Evolutionary conservation across 2,113 vertebrate species (phyloP), one percentile per base, ranked within the genome.

Genomic region (Ariopsis seemanni): DNA sequence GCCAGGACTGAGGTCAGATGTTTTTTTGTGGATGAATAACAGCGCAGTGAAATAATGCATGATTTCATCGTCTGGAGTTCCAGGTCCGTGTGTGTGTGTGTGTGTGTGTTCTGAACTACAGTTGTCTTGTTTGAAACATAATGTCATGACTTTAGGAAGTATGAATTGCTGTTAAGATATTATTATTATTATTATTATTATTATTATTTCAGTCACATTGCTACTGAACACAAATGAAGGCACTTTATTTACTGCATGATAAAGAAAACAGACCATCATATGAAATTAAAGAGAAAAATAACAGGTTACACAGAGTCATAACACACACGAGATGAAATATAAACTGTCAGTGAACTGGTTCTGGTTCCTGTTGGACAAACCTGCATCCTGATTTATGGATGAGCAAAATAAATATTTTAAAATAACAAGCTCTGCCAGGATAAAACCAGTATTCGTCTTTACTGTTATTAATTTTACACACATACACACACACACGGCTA

Each of bases 41-140:
- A 83, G 63, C 7, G n/a, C 78, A 87, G 63, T 87, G 67, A 83
- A 83, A 88, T 88, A 83, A 88, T 65, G 72, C 57, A 87, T 82
- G 86, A 82, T 79, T 57, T 81, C 86, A 87, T 83, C 71, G 86
- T 87, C 42, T 83, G 53, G 27, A 34, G 71, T 60, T 60, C 65
- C 42, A 50, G 52, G 34, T 62, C 69, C 10, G 53, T 60, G 86
- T 84, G 52, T 84, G 22, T 5, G n/a, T n/a, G 4, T 22, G 60
- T 71, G 82, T 69, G 63, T 71, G 82, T 55, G 42, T 27, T 27
- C 48, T 50, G 42, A 17, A 17, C 30, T 2, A 83, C 2, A 3
- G 6, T 83, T 1, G 17, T 11, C 48, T 18, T 57, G 52, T 20
- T 81, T 4, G 4, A 34, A 34, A 60, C 4, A 0, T 18, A 60